Evolutionary conservation across 2,888 invertebrate genomes (phyloP), one percentile per base, ranked within the genome.

Genomic region (Endotricha flammealis): DNA sequence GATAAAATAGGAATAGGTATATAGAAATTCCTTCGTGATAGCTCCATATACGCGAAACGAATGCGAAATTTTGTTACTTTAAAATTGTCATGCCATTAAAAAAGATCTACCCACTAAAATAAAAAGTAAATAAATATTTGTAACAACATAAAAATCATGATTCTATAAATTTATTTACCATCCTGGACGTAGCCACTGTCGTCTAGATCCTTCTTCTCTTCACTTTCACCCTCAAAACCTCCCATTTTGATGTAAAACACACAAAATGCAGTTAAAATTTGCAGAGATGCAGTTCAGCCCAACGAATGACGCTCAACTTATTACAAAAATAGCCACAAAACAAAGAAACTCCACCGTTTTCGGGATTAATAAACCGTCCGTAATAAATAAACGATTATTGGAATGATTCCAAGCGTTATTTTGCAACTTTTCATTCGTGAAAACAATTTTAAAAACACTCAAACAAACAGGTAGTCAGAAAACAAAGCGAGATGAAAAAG

Each of bases 121-220:
- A 4, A 25, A 1, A 11, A 25, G 2, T 25, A 10, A 4, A 25
- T 10, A 16, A 16, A 4, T 3, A 16, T 16, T 16, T 16, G 6
- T 13, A 13, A 29, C 2, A 13, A 29, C 17, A 29, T 9, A 31
- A n/a, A 8, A 31, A 12, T 4, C 8, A 32, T 25, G 4, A 13
- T n/a, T n/a, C n/a, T n/a, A 23, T 7, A 9, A 40, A 29, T 25
- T 10, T 33, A 50, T 64, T 56, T 50, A 78, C 78, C 74, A 31
- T 73, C 74, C 30, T 72, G 64, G 4, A 66, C 64, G 39, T 65
- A 69, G 27, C 76, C 76, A 33, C 75, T 75, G 32, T 77, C 77
- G 32, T 77, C 59, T 13, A 77, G 33, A 7, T 73, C 75, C n/a
- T 44, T 55, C 33, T 62, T 64, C 1, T 39, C 16, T 3, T 54